Percentiles rank a stretch among this genome's conserved stretches.
Evolutionary conservation across 1,140 invertebrate species (phyloP).

Genomic region (Glossosoma conforme): DNA sequence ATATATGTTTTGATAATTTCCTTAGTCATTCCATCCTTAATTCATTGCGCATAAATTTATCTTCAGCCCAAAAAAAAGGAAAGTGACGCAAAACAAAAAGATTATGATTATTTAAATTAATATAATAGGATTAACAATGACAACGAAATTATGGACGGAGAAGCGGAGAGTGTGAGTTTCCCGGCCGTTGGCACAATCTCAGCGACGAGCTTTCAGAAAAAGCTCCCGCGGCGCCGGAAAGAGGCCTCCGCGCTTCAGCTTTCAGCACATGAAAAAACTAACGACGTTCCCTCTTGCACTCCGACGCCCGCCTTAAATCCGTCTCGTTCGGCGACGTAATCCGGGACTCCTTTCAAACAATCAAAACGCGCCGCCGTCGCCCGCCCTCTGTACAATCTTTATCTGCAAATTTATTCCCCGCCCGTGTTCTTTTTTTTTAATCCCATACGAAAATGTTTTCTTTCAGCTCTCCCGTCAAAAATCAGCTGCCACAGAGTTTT

Average conservation of each 20-base stretch:
- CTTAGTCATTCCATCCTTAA: too few relatives aligned
- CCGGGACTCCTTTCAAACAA: constrained; percentile 22
- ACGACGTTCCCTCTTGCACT: background rate
- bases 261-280: background rate
- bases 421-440: constrained; percentile 26
- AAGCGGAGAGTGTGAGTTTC: constrained; percentile 4
- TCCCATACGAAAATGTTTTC: constrained; percentile 29
- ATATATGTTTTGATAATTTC: too few relatives aligned
- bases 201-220: background rate
- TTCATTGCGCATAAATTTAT: too few relatives aligned
- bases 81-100: too few relatives aligned
- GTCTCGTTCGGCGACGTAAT: constrained; percentile 16
- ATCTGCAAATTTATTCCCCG: constrained; percentile 26
- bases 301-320: constrained; percentile 3
- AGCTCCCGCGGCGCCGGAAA: background rate
- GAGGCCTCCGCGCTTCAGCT: background rate
- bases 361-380: constrained; percentile 10
- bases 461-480: too few relatives aligned
- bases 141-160: constrained; percentile 11
- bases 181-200: background rate
- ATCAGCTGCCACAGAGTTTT: too few relatives aligned
- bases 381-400: constrained; percentile 4
- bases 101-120: constrained; percentile 14
- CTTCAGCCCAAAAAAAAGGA: too few relatives aligned
- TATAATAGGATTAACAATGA: constrained; percentile 13